Conservation (phyloP, 2,888 invertebrate genomes). For the Laspeyria flexula region DNA sequence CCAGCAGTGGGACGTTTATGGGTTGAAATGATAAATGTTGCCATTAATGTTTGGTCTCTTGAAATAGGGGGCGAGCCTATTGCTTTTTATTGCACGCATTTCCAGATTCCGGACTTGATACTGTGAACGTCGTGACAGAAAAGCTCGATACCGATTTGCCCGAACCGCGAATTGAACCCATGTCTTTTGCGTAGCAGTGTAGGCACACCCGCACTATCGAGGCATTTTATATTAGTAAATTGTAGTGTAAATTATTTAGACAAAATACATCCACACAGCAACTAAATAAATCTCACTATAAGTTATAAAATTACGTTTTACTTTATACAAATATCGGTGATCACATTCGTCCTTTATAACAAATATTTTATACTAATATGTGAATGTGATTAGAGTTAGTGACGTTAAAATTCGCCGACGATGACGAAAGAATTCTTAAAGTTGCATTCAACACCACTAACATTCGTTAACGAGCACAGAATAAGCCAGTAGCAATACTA, state of each 20-base stretch:
- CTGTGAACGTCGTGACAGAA: too few relatives aligned
- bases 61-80: too few relatives aligned
- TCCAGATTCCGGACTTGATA: too few relatives aligned
- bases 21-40: too few relatives aligned
- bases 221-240: background rate
- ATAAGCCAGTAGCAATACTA: too few relatives aligned
- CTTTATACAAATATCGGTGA: slow-evolving; percentile 66
- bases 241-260: background rate
- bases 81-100: too few relatives aligned
- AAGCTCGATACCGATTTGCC: too few relatives aligned
- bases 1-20: too few relatives aligned
- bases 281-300: slow-evolving; percentile 40
- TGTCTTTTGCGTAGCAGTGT: too few relatives aligned
- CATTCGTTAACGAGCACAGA: background rate
- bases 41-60: too few relatives aligned
- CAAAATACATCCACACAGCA: slow-evolving; percentile 22
- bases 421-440: background rate
- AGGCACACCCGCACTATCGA: too few relatives aligned
- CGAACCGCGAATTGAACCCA: too few relatives aligned
- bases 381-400: slow-evolving; percentile 12
- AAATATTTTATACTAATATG: slow-evolving; percentile 19
- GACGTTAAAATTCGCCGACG: background rate
- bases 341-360: slow-evolving; percentile 71
- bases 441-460: background rate
- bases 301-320: slow-evolving; percentile 32